These are phyloP conservation scores for Heliconius aoede DNA, from an alignment of 2,888 invertebrate genomes.

Conservation along the genomic window DNA sequence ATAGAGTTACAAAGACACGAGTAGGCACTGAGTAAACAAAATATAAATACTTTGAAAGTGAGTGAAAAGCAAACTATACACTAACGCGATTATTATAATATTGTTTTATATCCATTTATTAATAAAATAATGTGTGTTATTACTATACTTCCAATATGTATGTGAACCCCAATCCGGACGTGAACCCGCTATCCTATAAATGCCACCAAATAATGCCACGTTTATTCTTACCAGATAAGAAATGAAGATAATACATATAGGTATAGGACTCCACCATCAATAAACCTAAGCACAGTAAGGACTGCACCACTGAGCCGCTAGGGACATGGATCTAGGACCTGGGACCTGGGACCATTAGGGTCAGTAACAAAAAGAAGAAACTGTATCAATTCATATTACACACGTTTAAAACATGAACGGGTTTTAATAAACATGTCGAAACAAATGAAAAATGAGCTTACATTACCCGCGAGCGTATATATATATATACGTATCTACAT, in stretches of 20 bases:
- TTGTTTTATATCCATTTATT: too few species aligned
- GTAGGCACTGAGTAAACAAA: not conserved
- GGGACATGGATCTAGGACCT: not conserved
- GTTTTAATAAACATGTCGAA: conserved; percentile 37
- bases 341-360: not conserved
- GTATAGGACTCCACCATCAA: not conserved
- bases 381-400: conserved; percentile 17
- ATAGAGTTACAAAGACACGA: not conserved
- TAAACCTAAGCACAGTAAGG: not conserved
- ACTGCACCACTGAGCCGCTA: not conserved
- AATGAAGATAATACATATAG: too few species aligned
- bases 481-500: not conserved
- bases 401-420: conserved; percentile 6
- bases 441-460: conserved; percentile 38
- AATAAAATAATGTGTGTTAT: too few species aligned
- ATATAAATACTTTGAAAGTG: not conserved
- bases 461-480: conserved; percentile 22
- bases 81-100: not conserved
- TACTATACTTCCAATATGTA: too few species aligned
- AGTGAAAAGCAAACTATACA: not conserved
- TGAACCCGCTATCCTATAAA: too few species aligned
- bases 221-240: too few species aligned
- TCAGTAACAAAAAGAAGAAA: conserved; percentile 11
- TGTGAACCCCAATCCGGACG: too few species aligned
- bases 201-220: too few species aligned